Base-by-base conservation (phyloP, 2,113 vertebrate species). In the Ranitomeya imitator region DNA sequence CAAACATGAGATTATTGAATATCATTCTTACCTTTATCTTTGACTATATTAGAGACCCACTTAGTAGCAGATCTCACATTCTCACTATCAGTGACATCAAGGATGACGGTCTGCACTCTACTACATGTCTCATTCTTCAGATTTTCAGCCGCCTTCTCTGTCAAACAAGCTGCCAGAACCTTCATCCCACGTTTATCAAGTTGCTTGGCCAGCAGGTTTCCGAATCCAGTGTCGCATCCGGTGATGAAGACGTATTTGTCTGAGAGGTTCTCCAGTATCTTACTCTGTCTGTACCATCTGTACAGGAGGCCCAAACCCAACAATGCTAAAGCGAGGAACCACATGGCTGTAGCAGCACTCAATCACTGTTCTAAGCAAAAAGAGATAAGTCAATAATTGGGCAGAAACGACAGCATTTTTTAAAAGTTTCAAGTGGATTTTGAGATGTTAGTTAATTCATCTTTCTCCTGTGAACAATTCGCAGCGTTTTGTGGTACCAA, bases 231-330 rank as follows among this genome's bases (percentile, higher is more conserved):
- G 37, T 74, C 71, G 51, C 71, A 74, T 51, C 71, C 71, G 7
- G 71, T 74, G 0, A 74, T 74, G 23, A 74, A 74, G 23, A 74
- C 71, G 51, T 74, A 74, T 74, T 74, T 74, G 18, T 74, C 71
- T 19, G 71, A 74, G 31, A 74, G 71, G 19, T 74, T 74, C 16
- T 74, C 71, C 71, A 74, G 16, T 74, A 45, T 51, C 4, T 45
- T 37, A 51, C 71, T 74, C 15, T 74, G 71, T 6, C 71, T 74
- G 71, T 74, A 45, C 71, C 71, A 74, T 45, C 37, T 74, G 71
- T 74, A 74, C 7, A 74, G 37, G 37, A 74, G 31, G 37, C 14
- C 2, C 8, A 83, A 14, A 13, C 60, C 61, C 37, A 82, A 15
- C 57, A 45, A 10, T 14, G 12, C 61, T 13, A 63, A 12, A 15